Conservation (phyloP, 64 coral and sea anemone genomes). For the Montipora foliosa region DNA sequence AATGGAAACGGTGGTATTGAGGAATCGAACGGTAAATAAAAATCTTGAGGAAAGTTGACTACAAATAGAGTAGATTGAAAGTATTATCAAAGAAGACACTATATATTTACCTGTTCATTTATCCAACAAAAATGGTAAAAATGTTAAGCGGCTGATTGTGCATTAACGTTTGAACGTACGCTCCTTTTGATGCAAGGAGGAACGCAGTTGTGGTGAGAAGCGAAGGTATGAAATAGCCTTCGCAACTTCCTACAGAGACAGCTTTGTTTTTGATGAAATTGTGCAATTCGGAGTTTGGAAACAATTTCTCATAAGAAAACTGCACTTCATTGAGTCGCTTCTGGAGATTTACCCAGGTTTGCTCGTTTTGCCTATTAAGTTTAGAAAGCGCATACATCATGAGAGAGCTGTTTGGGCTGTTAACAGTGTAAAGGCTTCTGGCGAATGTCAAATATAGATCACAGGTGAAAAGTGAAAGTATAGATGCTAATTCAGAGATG, state of each 20-base stretch:
- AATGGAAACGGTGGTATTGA: neutral
- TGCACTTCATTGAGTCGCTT: slow-evolving; percentile 7
- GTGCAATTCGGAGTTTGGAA: neutral
- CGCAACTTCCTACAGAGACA: slow-evolving; percentile 32
- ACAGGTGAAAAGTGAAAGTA: slow-evolving; percentile 9
- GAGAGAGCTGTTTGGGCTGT: neutral
- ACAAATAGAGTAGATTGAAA: neutral
- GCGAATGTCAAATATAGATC: neutral
- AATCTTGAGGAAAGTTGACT: neutral
- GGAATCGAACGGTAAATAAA: neutral
- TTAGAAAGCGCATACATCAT: slow-evolving; percentile 1
- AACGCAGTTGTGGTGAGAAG: slow-evolving; percentile 29
- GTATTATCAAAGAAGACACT: neutral
- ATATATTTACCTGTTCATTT: slow-evolving; percentile 35
- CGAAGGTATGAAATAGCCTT: slow-evolving; percentile 38
- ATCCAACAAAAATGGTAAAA: slow-evolving; percentile 39
- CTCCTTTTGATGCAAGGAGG: neutral
- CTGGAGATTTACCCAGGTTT: slow-evolving; percentile 14
- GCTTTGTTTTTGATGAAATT: slow-evolving; percentile 12
- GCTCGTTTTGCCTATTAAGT: slow-evolving; percentile 7
- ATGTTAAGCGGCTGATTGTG: slow-evolving; percentile 26
- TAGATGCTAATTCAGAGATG: slow-evolving; percentile 8
- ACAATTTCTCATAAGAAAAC: slow-evolving; percentile 4
- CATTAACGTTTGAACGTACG: neutral
- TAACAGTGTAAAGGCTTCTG: slow-evolving; percentile 7